Conservation (phyloP, 1,140 invertebrate species). For the Colletes latitarsis region DNA sequence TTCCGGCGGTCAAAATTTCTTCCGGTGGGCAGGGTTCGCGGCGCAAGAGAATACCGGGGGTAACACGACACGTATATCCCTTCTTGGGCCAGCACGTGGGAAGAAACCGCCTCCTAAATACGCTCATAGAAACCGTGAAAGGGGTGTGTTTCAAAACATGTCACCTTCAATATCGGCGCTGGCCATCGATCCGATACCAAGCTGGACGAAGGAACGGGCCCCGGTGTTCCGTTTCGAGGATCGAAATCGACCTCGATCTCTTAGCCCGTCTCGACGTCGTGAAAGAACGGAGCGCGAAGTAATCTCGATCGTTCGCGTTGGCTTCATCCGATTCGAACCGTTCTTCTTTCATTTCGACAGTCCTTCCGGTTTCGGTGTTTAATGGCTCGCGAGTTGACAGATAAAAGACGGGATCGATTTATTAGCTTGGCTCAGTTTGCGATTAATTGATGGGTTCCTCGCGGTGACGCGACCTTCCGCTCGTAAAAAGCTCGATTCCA, state of each 20-base stretch:
- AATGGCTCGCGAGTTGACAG: not conserved
- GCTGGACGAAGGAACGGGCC: constrained; percentile 2
- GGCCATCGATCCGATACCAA: constrained; percentile 74
- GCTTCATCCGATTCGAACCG: not conserved
- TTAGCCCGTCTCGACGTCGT: not conserved
- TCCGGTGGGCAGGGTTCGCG: constrained; percentile 63
- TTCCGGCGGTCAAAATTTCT: constrained; percentile 79
- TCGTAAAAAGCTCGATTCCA: not conserved
- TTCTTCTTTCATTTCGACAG: not conserved
- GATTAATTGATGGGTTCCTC: not conserved
- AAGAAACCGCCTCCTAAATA: constrained; percentile 76
- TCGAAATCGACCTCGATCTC: not conserved
- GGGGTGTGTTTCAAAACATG: constrained; percentile 81
- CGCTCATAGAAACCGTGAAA: constrained; percentile 79
- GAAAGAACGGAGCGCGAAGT: not conserved
- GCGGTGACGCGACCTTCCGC: not conserved
- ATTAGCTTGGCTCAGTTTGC: not conserved
- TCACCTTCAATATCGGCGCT: constrained; percentile 78
- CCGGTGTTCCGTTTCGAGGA: constrained; percentile 42
- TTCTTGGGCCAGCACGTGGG: constrained; percentile 76
- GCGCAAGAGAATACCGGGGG: constrained; percentile 67
- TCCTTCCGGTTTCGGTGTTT: constrained; percentile 28
- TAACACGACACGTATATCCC: constrained; percentile 77
- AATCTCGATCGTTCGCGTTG: constrained; percentile 3
- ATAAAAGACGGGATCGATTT: constrained; percentile 1